A percentile compares a stretch with the other conserved stretches of the same genome.
phyloP scores from a whole-genome alignment of 2,888 invertebrate species.

The Perdita meconis region DNA sequence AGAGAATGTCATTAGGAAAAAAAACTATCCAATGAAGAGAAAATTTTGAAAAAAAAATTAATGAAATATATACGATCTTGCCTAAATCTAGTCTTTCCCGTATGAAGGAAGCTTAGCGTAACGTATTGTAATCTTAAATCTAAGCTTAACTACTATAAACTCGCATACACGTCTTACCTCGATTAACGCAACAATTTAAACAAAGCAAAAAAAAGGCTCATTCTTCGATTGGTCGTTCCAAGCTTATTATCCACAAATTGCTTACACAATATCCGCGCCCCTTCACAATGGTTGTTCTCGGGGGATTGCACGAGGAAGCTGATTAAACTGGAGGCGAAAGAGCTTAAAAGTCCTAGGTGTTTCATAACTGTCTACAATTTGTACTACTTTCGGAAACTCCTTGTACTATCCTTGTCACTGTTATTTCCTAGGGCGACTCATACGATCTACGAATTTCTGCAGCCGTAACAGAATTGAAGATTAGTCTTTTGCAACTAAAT shows the following conservation, averaged over 20 bases:
- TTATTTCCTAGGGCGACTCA: not conserved
- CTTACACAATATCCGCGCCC: not conserved
- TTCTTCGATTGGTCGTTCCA: conserved; percentile 69
- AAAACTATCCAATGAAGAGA: conserved; percentile 34
- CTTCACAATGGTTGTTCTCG: not conserved
- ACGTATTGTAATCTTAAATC: conserved; percentile 72
- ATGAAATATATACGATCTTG: conserved; percentile 70
- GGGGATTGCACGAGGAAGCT: not conserved
- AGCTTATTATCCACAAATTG: conserved; percentile 53
- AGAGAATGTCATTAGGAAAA: conserved; percentile 23
- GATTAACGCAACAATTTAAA: conserved; percentile 37
- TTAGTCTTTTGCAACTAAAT: not conserved
- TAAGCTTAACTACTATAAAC: conserved; percentile 71
- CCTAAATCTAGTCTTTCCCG: conserved; percentile 80
- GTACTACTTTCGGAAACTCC: conserved; percentile 18
- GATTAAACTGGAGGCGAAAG: not conserved
- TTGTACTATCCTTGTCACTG: conserved; percentile 5
- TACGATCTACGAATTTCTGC: conserved; percentile 2
- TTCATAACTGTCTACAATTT: conserved; percentile 42
- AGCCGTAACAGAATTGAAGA: not conserved
- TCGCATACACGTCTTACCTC: conserved; percentile 74
- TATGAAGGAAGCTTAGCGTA: conserved; percentile 64
- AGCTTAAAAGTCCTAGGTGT: conserved; percentile 48
- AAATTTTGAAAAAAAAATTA: conserved; percentile 33
- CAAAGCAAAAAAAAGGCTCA: conserved; percentile 8